These are phyloP conservation scores for Muntiacus muntjak DNA, from an alignment of 2,113 vertebrate genomes.

Conservation along the genomic window DNA sequence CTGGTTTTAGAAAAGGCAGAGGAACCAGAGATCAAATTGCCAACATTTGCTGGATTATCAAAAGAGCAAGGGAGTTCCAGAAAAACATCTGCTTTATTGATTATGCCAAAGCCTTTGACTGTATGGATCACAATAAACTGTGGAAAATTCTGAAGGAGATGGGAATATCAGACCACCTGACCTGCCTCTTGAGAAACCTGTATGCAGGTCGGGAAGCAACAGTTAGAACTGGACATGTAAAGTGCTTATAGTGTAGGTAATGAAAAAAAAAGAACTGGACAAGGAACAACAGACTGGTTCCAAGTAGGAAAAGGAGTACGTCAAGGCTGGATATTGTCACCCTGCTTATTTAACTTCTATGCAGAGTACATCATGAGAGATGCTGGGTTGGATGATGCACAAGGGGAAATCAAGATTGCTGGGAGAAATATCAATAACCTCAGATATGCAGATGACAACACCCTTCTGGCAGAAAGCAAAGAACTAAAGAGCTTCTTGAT, in stretches of 20 bases:
- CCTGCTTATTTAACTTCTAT: not conserved
- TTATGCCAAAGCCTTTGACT: not conserved
- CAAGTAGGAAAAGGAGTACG: not conserved
- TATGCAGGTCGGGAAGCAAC: not conserved
- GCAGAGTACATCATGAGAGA: no score
- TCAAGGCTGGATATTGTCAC: not conserved
- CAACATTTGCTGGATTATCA: no score
- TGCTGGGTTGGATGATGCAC: not conserved
- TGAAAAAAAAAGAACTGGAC: no score
- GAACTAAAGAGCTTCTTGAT: not conserved
- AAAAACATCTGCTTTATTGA: not conserved
- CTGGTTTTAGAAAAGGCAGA: no score
- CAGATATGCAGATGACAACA: not conserved
- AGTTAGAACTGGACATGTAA: not conserved
- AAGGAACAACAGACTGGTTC: not conserved
- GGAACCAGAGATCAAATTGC: no score
- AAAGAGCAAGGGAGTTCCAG: not conserved
- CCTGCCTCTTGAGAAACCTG: not conserved
- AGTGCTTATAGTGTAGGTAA: no score
- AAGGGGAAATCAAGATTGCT: not conserved
- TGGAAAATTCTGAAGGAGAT: not conserved
- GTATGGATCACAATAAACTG: not conserved
- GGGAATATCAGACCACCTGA: not conserved
- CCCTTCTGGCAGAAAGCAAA: not conserved
- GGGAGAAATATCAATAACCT: not conserved